These are phyloP conservation scores for Corbicula japonica DNA, from an alignment of 2,888 invertebrate genomes.

Conservation along the genomic window DNA sequence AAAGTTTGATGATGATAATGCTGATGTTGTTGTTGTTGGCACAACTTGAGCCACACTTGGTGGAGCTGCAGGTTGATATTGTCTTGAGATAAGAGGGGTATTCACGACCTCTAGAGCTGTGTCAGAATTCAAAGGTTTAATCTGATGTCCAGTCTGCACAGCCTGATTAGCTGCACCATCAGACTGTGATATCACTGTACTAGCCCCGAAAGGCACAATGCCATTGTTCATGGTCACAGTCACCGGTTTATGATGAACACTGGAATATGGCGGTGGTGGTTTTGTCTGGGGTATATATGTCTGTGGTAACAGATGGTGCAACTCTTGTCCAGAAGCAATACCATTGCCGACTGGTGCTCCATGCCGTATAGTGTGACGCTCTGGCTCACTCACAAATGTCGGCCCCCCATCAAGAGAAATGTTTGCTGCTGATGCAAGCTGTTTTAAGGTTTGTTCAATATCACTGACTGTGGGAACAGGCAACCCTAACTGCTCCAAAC, in stretches of 20 bases:
- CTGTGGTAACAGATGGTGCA: conserved; percentile 50
- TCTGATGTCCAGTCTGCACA: conserved; percentile 24
- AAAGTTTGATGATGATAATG: conserved; percentile 20
- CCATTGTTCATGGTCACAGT: background rate
- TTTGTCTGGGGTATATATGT: conserved; percentile 37
- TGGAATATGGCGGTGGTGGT: conserved; percentile 64
- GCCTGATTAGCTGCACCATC: background rate
- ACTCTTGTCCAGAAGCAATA: conserved; percentile 31
- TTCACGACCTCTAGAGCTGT: background rate
- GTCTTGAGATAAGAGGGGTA: conserved; percentile 37
- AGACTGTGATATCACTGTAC: background rate
- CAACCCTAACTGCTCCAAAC: conserved; percentile 59
- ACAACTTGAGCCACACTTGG: conserved; percentile 32
- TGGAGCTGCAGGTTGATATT: conserved; percentile 25
- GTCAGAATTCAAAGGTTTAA: conserved; percentile 15
- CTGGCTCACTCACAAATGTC: conserved; percentile 18
- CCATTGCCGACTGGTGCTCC: conserved; percentile 27
- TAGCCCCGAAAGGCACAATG: conserved; percentile 1
- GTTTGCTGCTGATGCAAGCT: conserved; percentile 56
- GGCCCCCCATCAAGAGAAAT: conserved; percentile 50
- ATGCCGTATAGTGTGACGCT: conserved; percentile 12
- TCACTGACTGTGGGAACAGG: conserved; percentile 62
- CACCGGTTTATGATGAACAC: conserved; percentile 55
- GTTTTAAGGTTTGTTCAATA: conserved; percentile 66
- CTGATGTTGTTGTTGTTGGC: conserved; percentile 46